A percentile compares a stretch with the other conserved stretches of the same genome.
These are phyloP conservation scores for Dicyrtoma fusca DNA, from an alignment of 2,888 invertebrate species.

Conservation along the genomic window DNA sequence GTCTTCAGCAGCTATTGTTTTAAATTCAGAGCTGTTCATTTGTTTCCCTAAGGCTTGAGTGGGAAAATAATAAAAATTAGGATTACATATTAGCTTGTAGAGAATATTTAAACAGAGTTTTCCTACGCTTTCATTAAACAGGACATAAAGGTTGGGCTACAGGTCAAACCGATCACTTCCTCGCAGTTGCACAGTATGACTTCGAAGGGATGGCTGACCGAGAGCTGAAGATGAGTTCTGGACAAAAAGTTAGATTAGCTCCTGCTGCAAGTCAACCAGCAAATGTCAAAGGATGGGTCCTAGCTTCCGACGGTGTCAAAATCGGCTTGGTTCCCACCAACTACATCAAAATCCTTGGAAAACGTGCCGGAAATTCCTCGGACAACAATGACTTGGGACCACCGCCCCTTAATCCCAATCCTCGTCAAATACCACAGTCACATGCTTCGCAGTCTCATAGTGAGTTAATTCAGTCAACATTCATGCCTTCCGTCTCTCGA, in stretches of 20 bases:
- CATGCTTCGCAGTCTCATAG: background rate
- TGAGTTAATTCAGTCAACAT: background rate
- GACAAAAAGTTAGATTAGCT: constrained; percentile 79
- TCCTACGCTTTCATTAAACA: no score
- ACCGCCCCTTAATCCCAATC: background rate
- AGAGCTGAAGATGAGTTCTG: constrained; percentile 76
- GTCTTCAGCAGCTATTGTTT: no score
- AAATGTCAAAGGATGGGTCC: constrained; percentile 63
- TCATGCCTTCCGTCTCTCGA: background rate
- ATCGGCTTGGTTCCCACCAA: constrained; percentile 65
- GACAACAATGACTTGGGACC: background rate
- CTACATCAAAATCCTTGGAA: constrained; percentile 60
- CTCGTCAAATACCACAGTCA: background rate
- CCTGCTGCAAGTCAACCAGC: constrained; percentile 81
- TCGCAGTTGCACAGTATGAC: constrained; percentile 69
- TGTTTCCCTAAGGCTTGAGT: no score
- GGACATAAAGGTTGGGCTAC: constrained; percentile 60
- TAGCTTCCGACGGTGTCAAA: constrained; percentile 63
- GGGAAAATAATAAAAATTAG: no score
- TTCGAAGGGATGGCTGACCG: constrained; percentile 70
- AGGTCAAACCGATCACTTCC: constrained; percentile 63
- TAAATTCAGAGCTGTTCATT: no score
- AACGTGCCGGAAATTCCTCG: constrained; percentile 5
- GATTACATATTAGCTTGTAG: no score
- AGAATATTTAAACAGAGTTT: no score